Percentiles rank a stretch among this genome's conserved stretches.
These are phyloP conservation scores for Buathra laborator DNA, from an alignment of 2,888 invertebrate genomes.

Conservation along the genomic window DNA sequence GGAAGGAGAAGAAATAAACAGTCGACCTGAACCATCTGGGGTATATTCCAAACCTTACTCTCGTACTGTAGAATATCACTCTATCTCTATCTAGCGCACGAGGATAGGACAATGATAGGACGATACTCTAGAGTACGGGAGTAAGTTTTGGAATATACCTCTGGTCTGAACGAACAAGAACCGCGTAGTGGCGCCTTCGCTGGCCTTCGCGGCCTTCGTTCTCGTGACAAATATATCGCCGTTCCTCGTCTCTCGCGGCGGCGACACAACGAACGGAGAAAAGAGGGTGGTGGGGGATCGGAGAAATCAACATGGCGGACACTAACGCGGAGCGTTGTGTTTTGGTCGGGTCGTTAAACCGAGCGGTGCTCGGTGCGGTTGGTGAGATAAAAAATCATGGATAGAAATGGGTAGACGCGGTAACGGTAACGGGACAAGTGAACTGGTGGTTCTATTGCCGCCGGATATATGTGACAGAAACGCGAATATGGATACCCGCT, in stretches of 20 bases:
- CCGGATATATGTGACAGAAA: conserved; percentile 68
- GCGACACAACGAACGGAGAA: not conserved
- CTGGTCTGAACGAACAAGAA: not conserved
- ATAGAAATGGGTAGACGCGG: conserved; percentile 79
- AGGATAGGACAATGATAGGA: no score
- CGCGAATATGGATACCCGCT: conserved; percentile 90
- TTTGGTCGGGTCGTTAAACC: conserved; percentile 63
- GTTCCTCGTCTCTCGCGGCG: not conserved
- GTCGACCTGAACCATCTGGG: no score
- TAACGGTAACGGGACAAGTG: conserved; percentile 78
- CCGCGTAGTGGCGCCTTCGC: not conserved
- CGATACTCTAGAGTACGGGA: no score
- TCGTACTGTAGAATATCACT: no score
- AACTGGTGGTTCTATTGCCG: conserved; percentile 69
- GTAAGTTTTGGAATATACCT: no score
- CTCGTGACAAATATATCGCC: not conserved
- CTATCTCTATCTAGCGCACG: no score
- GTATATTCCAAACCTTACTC: no score
- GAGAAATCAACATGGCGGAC: conserved; percentile 68
- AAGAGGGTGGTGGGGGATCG: conserved; percentile 29
- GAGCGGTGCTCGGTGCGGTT: conserved; percentile 49
- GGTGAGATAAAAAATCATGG: conserved; percentile 71
- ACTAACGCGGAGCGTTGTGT: conserved; percentile 61
- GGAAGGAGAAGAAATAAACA: no score
- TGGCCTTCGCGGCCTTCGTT: no score